These are phyloP conservation scores for Motacilla alba DNA, from an alignment of 2,113 vertebrate genomes.

Conservation along the genomic window DNA sequence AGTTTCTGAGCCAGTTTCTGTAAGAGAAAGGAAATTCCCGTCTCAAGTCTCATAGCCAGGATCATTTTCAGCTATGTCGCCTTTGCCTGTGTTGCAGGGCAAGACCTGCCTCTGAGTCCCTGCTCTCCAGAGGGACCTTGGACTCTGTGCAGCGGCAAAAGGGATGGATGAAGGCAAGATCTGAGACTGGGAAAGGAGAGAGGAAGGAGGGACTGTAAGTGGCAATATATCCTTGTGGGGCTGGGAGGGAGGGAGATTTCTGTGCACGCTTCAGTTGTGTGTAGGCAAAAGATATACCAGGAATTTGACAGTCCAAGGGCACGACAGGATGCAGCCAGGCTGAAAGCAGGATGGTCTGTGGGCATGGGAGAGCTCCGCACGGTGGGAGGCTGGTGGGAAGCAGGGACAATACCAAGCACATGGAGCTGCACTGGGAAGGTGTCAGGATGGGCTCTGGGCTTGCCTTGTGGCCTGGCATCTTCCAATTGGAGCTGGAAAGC, in stretches of 20 bases:
- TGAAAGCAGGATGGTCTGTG: neutral
- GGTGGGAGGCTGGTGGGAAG: neutral
- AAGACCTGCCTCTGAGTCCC: neutral
- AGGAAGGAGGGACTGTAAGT: neutral
- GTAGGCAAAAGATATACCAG: neutral
- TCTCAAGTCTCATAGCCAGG: neutral
- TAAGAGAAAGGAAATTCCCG: neutral
- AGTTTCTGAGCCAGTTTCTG: neutral
- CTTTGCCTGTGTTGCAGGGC: neutral
- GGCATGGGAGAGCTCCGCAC: neutral
- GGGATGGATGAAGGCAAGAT: neutral
- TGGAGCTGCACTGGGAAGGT: neutral
- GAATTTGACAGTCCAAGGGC: neutral
- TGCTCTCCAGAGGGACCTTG: neutral
- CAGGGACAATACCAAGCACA: rapidly evolving
- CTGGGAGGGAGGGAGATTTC: neutral
- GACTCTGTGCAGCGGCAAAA: neutral
- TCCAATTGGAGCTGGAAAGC: neutral
- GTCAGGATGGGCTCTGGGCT: neutral
- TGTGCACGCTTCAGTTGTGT: rapidly evolving
- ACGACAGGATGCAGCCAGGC: rapidly evolving
- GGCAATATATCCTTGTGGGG: rapidly evolving
- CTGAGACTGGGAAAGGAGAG: neutral
- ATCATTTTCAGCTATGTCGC: neutral
- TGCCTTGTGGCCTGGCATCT: neutral